phyloP scores from a whole-genome alignment of 2,797 vertebrate species.

The Arrhamphus sclerolepis region DNA sequence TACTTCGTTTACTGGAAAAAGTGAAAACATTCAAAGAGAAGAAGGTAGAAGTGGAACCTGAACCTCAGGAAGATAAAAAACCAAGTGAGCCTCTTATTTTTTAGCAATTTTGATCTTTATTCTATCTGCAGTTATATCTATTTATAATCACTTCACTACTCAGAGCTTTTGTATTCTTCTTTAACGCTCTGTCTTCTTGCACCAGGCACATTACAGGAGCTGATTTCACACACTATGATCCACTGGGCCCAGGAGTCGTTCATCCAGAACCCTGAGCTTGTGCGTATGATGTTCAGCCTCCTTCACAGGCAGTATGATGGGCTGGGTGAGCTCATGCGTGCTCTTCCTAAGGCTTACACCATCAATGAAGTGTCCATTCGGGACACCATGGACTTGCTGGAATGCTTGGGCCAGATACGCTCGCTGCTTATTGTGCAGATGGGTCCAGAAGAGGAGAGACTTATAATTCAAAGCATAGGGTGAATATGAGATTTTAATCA shows the following conservation, averaged over 20 bases:
- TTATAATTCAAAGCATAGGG: conserved; percentile 99
- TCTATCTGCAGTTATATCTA: not conserved
- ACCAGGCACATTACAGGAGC: conserved; percentile 90
- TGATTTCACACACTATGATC: conserved; percentile 95
- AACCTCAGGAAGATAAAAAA: conserved; percentile 86
- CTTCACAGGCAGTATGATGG: conserved; percentile 94
- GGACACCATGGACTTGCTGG: conserved; percentile 92
- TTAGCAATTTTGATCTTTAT: not conserved
- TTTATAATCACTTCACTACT: not conserved
- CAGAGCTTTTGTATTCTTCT: not conserved
- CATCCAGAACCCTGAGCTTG: conserved; percentile 94
- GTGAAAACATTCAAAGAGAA: conserved; percentile 83
- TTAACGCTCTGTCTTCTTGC: not conserved
- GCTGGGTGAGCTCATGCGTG: conserved; percentile 90
- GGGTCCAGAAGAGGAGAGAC: conserved; percentile 95
- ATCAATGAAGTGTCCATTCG: conserved; percentile 88
- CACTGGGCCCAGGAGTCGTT: conserved; percentile 97
- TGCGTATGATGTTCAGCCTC: conserved; percentile 95
- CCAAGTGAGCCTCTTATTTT: conserved; percentile 81
- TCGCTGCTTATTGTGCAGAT: conserved; percentile 96
- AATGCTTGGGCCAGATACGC: conserved; percentile 94
- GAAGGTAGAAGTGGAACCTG: conserved; percentile 77
- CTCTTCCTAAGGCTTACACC: conserved; percentile 92
- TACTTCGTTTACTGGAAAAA: conserved; percentile 86
- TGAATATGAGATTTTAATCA: conserved; percentile 51